These are phyloP conservation scores for Microhierax caerulescens DNA, from an alignment of 2,797 vertebrate species.

Conservation along the genomic window DNA sequence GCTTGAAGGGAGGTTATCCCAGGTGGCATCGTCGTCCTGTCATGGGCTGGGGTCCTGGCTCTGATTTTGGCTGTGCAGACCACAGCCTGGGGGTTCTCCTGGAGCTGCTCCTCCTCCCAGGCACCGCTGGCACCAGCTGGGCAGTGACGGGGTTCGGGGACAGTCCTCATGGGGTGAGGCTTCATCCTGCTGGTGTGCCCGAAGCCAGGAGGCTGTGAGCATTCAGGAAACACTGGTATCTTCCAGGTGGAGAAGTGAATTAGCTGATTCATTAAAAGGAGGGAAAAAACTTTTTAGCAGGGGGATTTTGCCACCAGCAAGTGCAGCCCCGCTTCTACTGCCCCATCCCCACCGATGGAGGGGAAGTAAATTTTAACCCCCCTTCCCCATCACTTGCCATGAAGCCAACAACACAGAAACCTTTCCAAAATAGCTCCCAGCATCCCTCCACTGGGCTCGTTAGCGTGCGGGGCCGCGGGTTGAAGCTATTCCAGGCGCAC, in stretches of 20 bases:
- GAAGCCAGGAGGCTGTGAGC: rapidly evolving
- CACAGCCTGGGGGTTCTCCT: neutral
- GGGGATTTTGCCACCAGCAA: rapidly evolving
- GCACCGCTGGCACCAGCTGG: rapidly evolving
- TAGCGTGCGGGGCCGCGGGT: neutral
- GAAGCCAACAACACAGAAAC: neutral
- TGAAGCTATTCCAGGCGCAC: neutral
- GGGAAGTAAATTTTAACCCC: neutral
- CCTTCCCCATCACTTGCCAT: neutral
- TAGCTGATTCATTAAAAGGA: neutral
- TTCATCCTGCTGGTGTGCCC: neutral
- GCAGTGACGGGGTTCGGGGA: neutral
- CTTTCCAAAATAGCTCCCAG: neutral
- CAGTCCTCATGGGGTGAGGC: rapidly evolving
- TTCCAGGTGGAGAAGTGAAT: neutral
- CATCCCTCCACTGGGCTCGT: neutral
- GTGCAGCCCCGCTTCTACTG: rapidly evolving
- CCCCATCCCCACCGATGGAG: rapidly evolving
- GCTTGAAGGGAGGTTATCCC: neutral
- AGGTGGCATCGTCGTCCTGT: rapidly evolving
- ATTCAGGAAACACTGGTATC: rapidly evolving
- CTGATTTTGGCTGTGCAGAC: neutral
- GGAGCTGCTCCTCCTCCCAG: neutral
- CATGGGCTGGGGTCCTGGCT: neutral
- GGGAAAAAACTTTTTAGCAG: neutral